Evolutionary conservation across 2,797 vertebrate genomes (phyloP), one percentile per base, ranked within the genome.

Genomic region (Cryptoblepharus egeriae): DNA sequence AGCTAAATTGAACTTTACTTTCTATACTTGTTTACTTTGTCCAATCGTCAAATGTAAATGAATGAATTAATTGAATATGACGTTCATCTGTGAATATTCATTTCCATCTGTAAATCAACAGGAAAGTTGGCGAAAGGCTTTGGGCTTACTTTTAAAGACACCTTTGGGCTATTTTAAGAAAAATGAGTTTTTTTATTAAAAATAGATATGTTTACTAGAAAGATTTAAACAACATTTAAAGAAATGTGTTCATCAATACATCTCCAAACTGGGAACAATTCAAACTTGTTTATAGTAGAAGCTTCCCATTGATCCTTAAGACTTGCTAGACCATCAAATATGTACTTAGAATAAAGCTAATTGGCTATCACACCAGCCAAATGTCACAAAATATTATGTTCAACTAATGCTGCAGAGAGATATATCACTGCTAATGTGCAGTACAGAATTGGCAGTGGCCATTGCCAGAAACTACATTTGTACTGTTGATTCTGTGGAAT

Each of bases 401-500:
- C 24, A 30, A 26, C 35, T 65, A 55, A 16, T 64, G 61, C 45
- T 73, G 35, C 26, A 74, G n/a, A 74, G 49, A 70, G 71, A 67
- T 58, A 67, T 7, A 75, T 63, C 80, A 81, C 28, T 68, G 30
- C 37, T 26, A 42, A 75, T 45, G n/a, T 58, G 75, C 58, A 24
- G 58, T 57, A 45, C 28, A 30, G 20, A 20, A n/a, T 65, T 75
- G 63, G 52, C 52, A 79, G 74, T 11, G 72, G 85, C 58, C 80
- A 39, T 75, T 79, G 16, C 67, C 85, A 63, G 3, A 42, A 60
- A 18, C 20, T 79, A 84, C 15, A 22, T 45, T 67, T 61, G 35
- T 85, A 55, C 37, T 80, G 80, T 39, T 18, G 2, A 72, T n/a
- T 58, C 65, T 55, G 71, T 88, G 67, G 76, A 91, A 83, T 26